Percentiles rank a stretch among this genome's conserved stretches.
These are phyloP conservation scores for Piscicola geometra DNA, from an alignment of 2,888 invertebrate species.

Conservation along the genomic window DNA sequence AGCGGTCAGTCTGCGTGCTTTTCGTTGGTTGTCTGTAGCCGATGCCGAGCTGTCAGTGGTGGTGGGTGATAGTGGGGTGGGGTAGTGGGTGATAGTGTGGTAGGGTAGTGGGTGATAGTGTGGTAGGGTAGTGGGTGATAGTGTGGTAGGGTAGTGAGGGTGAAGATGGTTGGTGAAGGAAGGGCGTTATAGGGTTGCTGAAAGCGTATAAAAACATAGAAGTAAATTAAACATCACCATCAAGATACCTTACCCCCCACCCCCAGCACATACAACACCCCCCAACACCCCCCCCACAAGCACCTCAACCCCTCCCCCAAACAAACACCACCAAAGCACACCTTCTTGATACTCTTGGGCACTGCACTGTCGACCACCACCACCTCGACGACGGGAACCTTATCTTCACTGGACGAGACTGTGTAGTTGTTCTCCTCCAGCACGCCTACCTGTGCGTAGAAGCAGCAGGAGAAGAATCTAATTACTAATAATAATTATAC, in stretches of 20 bases:
- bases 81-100: no score
- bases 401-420: constrained; percentile 56
- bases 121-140: no score
- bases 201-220: no score
- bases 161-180: no score
- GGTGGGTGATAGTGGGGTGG: no score
- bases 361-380: background rate
- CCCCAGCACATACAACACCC: background rate
- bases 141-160: no score
- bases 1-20: constrained; percentile 31
- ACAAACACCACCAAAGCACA: background rate
- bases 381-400: constrained; percentile 45
- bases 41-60: constrained; percentile 19
- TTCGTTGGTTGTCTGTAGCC: constrained; percentile 36
- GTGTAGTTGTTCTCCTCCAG: constrained; percentile 53
- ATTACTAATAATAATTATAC: background rate
- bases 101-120: no score
- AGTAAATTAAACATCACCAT: no score
- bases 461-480: background rate
- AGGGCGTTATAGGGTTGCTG: no score
- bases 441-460: background rate
- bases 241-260: no score
- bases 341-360: background rate
- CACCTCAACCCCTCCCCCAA: background rate
- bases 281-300: background rate